Base-by-base conservation (phyloP, 1,140 invertebrate species). In the Zaprionus camerounensis region DNA sequence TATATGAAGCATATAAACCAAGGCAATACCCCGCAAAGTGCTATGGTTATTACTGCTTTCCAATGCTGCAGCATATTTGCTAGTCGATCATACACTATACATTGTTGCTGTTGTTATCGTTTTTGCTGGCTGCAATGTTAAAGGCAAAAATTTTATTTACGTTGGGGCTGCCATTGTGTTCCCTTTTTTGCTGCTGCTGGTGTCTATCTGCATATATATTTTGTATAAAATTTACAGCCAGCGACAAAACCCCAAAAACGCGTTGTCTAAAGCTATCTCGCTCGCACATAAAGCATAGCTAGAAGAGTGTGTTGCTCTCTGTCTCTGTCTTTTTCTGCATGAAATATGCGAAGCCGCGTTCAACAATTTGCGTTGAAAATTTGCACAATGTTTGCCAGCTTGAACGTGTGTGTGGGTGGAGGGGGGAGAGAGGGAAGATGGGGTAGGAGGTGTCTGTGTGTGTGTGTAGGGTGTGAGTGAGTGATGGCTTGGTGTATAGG, bases 351-450 rank as follows among this genome's bases (percentile, higher is more conserved):
- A 69, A 68, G 74, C 64, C 61, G 68, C 73, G 76, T 87, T 75
- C 74, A 87, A 88, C 81, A 87, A 87, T 80, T 87, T 83, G 67
- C 80, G 80, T 63, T 87, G 75, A 73, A 88, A 84, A 88, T 88
- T 87, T 88, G 78, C 69, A 84, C 78, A 87, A 88, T 87, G 74
- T 88, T 83, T 83, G 81, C 68, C 73, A 66, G 49, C 57, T 36
- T 34, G 53, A 68, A 26, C 65, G n/a, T 64, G 49, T 67, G 20
- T 62, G 13, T 28, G 31, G 9, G 13, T 26, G 34, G 46, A 46
- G 38, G 26, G 41, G 22, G 34, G 36, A 36, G 31, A 38, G 3
- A 3, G 0, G 17, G 3, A 17, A 7, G n/a, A 22, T 22, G 41
- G 34, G 34, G 28, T 53, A 44, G 24, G 4, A 31, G 49, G 38